phyloP scores from a whole-genome alignment of 1,140 invertebrate species.

The Dendroctonus valens region DNA sequence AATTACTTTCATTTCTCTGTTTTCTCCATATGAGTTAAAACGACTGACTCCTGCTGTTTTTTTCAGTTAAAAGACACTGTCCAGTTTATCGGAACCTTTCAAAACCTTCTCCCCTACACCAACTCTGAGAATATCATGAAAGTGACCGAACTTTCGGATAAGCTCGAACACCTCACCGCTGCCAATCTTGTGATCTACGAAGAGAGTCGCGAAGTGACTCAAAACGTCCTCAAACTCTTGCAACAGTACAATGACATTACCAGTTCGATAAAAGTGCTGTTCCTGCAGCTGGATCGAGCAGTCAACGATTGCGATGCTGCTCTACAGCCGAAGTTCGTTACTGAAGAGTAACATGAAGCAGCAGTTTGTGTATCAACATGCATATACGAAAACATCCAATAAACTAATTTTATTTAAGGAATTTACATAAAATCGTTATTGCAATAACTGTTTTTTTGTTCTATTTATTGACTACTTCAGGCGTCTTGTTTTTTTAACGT shows the following conservation, averaged over 20 bases:
- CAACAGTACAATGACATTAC: constrained; percentile 48
- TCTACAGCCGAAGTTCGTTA: constrained; percentile 37
- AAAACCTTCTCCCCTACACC: constrained; percentile 37
- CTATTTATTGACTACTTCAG: no score
- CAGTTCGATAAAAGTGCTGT: constrained; percentile 43
- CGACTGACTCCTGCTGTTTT: not conserved
- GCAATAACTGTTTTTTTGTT: no score
- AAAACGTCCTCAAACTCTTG: constrained; percentile 43
- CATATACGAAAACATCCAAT: not conserved
- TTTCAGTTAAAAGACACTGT: constrained; percentile 41
- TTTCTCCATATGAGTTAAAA: not conserved
- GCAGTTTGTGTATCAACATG: not conserved
- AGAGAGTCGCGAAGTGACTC: constrained; percentile 40
- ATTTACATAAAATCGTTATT: no score
- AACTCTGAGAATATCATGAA: constrained; percentile 43
- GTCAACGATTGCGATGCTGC: constrained; percentile 43
- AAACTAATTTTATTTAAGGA: not conserved
- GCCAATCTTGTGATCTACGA: constrained; percentile 41
- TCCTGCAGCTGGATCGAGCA: constrained; percentile 44
- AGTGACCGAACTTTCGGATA: constrained; percentile 40
- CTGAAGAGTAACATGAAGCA: constrained; percentile 31
- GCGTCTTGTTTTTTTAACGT: no score
- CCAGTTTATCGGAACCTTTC: constrained; percentile 41
- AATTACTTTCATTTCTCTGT: no score
- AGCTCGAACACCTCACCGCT: constrained; percentile 41